phyloP scores from a whole-genome alignment of 2,797 vertebrate genomes.

The Sardinella longiceps region DNA sequence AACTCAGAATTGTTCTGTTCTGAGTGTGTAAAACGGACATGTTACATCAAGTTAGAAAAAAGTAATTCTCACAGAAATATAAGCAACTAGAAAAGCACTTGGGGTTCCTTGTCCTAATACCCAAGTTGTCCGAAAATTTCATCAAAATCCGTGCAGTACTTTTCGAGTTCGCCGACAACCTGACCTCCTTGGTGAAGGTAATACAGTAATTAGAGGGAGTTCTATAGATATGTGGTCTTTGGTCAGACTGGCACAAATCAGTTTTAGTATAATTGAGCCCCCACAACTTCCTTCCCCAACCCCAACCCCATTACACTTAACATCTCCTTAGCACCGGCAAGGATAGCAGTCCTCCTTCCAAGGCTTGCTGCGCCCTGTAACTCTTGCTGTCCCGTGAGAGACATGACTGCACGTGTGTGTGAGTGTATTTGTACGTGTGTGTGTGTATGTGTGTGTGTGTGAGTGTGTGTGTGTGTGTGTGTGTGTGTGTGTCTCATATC shows the following conservation, averaged over 20 bases:
- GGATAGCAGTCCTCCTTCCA: too few species aligned
- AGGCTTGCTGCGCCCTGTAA: slow-evolving; percentile 29
- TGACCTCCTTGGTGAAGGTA: too few species aligned
- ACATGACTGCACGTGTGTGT: neutral
- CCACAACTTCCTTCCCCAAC: too few species aligned
- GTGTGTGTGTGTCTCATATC: slow-evolving; percentile 81
- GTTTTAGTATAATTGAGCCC: neutral
- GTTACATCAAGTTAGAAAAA: neutral
- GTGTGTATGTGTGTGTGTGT: slow-evolving; percentile 40
- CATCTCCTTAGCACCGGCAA: too few species aligned
- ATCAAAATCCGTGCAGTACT: too few species aligned
- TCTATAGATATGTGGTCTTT: neutral
- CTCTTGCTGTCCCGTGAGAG: too few species aligned
- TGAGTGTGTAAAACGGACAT: neutral
- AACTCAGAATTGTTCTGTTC: too few species aligned
- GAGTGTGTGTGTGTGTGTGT: slow-evolving; percentile 52
- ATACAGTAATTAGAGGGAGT: neutral
- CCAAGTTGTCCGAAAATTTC: too few species aligned
- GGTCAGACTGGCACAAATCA: slow-evolving; percentile 10
- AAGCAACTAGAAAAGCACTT: too few species aligned
- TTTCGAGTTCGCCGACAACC: too few species aligned
- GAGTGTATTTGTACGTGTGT: slow-evolving; percentile 30
- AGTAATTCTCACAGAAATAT: neutral
- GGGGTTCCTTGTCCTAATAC: too few species aligned
- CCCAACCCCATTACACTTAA: too few species aligned